Conservation (phyloP, 92 coral and sea anemone genomes). For the Scolanthus callimorphus region DNA sequence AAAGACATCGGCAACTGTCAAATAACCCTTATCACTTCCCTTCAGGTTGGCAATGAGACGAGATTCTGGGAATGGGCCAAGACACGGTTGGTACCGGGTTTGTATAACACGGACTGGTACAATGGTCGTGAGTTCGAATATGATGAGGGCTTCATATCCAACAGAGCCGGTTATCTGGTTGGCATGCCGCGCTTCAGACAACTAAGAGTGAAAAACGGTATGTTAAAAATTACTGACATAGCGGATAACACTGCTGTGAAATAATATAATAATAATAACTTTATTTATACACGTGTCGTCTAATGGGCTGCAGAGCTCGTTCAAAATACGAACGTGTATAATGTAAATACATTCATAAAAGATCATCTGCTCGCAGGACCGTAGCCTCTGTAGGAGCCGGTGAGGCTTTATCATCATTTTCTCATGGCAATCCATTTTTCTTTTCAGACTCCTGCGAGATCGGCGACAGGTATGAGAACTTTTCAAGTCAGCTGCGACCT, state of each 20-base stretch:
- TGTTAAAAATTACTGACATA: no score
- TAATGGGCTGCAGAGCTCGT: no score
- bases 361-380: no score
- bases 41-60: conserved; percentile 28
- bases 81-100: conserved; percentile 44
- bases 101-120: conserved; percentile 81
- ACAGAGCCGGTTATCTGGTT: conserved; percentile 67
- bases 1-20: no score
- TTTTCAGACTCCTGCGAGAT: conserved; percentile 58
- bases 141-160: conserved; percentile 83
- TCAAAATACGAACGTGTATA: no score
- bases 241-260: no score
- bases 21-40: no score
- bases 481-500: conserved; percentile 28
- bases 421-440: neutral
- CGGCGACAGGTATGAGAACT: conserved; percentile 39
- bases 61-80: conserved; percentile 69
- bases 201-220: conserved; percentile 73
- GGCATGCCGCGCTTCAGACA: conserved; percentile 93
- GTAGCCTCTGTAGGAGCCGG: no score
- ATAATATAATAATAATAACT: no score
- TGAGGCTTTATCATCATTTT: no score
- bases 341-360: no score
- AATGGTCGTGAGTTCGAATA: conserved; percentile 72
- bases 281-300: no score